Conservation (phyloP, 2,888 invertebrate genomes). For the Argyra leucocephala region DNA sequence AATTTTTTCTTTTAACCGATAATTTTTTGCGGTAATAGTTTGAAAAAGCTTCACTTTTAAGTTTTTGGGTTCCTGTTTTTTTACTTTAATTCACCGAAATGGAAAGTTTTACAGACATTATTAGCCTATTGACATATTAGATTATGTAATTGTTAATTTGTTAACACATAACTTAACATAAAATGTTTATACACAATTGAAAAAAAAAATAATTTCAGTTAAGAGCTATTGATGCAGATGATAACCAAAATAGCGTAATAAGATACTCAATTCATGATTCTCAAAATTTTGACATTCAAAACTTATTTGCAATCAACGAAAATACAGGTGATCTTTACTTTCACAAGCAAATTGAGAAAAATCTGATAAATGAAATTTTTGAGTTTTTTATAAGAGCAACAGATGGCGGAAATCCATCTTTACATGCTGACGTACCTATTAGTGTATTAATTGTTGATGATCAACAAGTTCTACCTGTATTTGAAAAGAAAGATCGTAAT, state of each 20-base stretch:
- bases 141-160: no score
- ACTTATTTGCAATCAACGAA: slow-evolving; percentile 65
- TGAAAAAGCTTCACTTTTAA: no score
- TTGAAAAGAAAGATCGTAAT: slow-evolving; percentile 63
- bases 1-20: no score
- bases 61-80: no score
- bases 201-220: slow-evolving; percentile 38
- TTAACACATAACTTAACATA: no score
- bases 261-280: slow-evolving; percentile 70
- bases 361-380: slow-evolving; percentile 60
- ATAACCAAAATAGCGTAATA: slow-evolving; percentile 60
- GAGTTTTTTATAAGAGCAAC: slow-evolving; percentile 84
- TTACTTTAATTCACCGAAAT: no score
- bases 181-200: no score
- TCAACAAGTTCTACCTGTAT: slow-evolving; percentile 60
- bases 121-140: no score
- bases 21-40: no score
- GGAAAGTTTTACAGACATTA: no score
- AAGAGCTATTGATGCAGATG: slow-evolving; percentile 70
- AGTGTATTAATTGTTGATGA: slow-evolving; percentile 66
- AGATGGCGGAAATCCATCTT: slow-evolving; percentile 66
- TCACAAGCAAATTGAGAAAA: slow-evolving; percentile 51
- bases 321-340: slow-evolving; percentile 65
- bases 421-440: slow-evolving; percentile 73
- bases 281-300: slow-evolving; percentile 52